Evolutionary conservation across 2,888 invertebrate genomes (phyloP), one percentile per base, ranked within the genome.

Genomic region (Dolomedes plantarius): DNA sequence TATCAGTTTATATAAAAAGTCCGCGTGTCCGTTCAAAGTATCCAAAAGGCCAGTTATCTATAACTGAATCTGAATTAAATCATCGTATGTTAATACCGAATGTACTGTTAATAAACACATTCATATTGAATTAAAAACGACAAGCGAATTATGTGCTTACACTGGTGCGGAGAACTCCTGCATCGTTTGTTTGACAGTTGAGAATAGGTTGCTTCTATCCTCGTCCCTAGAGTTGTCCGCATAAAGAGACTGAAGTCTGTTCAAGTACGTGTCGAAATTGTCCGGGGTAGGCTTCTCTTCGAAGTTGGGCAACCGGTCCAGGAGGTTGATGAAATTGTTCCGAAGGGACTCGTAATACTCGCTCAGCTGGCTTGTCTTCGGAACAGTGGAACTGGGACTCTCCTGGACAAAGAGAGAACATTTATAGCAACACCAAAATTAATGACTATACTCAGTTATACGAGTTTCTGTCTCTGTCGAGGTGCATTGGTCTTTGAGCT

Each of bases 301-400:
- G 77, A 88, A 86, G 82, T 94, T 94, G 1, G 97, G 97, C 90
- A 97, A 94, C 90, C 96, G 94, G 91, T 97, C 97, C 91, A 98
- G 92, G 90, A 97, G 92, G 41, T 96, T 95, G 91, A 98, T 97
- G 91, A 98, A 96, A 92, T 97, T 97, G 92, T 96, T 96, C 88
- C 96, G 94, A 89, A 98, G 93, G 90, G 96, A 96, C 92, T 97
- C 97, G 92, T 97, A 97, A 92, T 97, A 98, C 91, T 97, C 96
- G 91, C 95, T 96, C 89, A 97, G 93, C 92, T 96, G 96, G 92
- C 71, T 95, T 92, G 94, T 95, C 90, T 95, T 87, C 87, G 28
- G 79, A 29, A 78, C 74, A 76, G 85, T 85, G 71, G 81, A 74
- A 73, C 56, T 79, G 62, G 79, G 87, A 86, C 81, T 89, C 85